Evolutionary conservation across 1,140 invertebrate species (phyloP).

Genomic region (Muscidifurax raptorellus): DNA sequence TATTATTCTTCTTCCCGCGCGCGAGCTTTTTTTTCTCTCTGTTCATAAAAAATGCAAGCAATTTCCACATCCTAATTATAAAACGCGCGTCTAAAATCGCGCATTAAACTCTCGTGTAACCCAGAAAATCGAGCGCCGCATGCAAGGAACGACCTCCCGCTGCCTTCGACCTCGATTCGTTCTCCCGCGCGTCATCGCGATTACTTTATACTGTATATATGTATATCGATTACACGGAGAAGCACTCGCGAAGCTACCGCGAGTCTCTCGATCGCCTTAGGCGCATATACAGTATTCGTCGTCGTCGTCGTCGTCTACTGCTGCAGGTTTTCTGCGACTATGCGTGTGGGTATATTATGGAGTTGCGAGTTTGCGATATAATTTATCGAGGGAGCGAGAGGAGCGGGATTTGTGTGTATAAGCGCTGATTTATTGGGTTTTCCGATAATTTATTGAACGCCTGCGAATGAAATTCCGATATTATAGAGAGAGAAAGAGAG

Average conservation of each 20-base stretch:
- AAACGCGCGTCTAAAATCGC: neutral
- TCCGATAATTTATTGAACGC: slow-evolving; percentile 40
- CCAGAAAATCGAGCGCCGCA: neutral
- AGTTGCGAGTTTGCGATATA: slow-evolving; percentile 34
- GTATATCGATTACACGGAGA: slow-evolving; percentile 39
- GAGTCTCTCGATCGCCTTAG: neutral
- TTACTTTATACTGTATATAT: neutral
- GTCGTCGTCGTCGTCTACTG: neutral
- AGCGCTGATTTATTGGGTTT: slow-evolving; percentile 44
- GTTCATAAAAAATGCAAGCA: neutral
- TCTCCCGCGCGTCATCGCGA: slow-evolving; percentile 26
- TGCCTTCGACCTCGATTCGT: slow-evolving; percentile 39
- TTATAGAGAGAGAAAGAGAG: too few relatives aligned
- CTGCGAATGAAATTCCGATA: slow-evolving; percentile 27
- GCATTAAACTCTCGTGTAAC: neutral
- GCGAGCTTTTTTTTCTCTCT: too few relatives aligned
- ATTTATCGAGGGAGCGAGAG: slow-evolving; percentile 36
- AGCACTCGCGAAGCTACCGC: slow-evolving; percentile 34
- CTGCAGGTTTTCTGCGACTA: neutral
- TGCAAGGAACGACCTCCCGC: slow-evolving; percentile 31
- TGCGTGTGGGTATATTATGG: slow-evolving; percentile 1
- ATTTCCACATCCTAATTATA: slow-evolving; percentile 3
- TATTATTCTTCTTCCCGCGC: too few relatives aligned
- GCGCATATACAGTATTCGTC: slow-evolving; percentile 6
- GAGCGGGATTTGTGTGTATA: slow-evolving; percentile 33